Evolutionary conservation across 2,113 vertebrate genomes (phyloP), one percentile per base, ranked within the genome.

Genomic region (Balaenoptera acutorostrata): DNA sequence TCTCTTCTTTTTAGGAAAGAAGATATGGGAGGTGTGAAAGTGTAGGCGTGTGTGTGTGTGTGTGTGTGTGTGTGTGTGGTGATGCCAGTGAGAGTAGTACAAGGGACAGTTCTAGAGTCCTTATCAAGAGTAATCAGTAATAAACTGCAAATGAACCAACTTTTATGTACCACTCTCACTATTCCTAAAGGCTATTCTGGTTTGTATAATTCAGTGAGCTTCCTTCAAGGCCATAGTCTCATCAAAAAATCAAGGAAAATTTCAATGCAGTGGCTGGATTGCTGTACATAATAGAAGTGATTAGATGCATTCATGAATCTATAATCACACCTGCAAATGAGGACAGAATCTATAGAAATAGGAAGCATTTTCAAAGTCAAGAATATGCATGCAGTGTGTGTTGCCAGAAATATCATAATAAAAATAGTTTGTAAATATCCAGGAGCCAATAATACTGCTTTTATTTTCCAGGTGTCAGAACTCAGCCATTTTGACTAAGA

Each of bases 261-360:
- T 57, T 95, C 61, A 89, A 7, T 92, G 90, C 33, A 8, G 61
- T 84, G 85, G 44, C 92, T 95, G 71, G 80, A 89, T 88, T 96
- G 29, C 89, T 93, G 13, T 63, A 92, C 49, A 68, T 78, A 93
- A 61, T 63, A 95, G 18, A 78, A 89, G n/a, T 95, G 81, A 93
- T 95, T 98, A 96, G 71, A 82, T 98, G 52, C 57, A 98, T 92
- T 96, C 96, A 77, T 77, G 74, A 95, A 93, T 98, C 97, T 88
- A 88, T 97, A 92, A 96, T 97, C 95, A 96, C 92, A 98, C 96
- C 97, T 98, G 97, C 98, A 98, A 95, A 97, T 63, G 93, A 98
- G 68, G 96, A 97, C 97, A 49, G 93, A 98, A 96, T 97, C 97
- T 98, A 98, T 98, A 98, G 97, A 98, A 98, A 98, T 61, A 83